Evolutionary conservation across 37 sponge, comb jelly and placozoan species (phyloP), one percentile per base, ranked within the genome.

Genomic region (Lycopodina hypogea): DNA sequence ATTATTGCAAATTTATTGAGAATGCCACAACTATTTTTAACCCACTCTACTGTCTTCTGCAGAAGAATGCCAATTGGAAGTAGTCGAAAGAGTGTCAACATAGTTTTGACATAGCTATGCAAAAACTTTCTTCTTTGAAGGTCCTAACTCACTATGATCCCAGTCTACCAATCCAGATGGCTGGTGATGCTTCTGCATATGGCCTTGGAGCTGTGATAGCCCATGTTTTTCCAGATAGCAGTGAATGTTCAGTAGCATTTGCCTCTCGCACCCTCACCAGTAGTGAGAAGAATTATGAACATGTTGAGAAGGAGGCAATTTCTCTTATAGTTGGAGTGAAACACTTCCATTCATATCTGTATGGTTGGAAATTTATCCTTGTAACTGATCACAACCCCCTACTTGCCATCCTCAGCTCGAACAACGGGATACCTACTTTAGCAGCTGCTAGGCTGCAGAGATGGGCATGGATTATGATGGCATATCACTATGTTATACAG

Each of bases 1-100:
- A n/a, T 57, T 83, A 83, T 75, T 52, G 53, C 22, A 83, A 83
- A 26, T 83, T 75, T 45, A 50, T 74, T 1, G 22, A 32, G 21
- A 45, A 63, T 6, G n/a, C 75, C 42, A 19, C 78, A 0, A 77
- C 60, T 9, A 45, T 74, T 0, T 23, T 76, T 0, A 53, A 62
- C n/a, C 83, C 68, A 0, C 39, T 83, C n/a, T n/a, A n/a, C n/a
- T n/a, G n/a, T n/a, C n/a, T n/a, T n/a, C n/a, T n/a, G n/a, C n/a
- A n/a, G n/a, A n/a, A n/a, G n/a, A n/a, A n/a, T n/a, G n/a, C n/a
- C n/a, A n/a, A n/a, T n/a, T n/a, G n/a, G n/a, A n/a, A n/a, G n/a
- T n/a, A n/a, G n/a, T n/a, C n/a, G n/a, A n/a, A n/a, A n/a, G n/a
- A n/a, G n/a, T n/a, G n/a, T n/a, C n/a, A n/a, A n/a, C n/a, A n/a